phyloP scores from a whole-genome alignment of 1,140 invertebrate species.

The Cephus cinctus region DNA sequence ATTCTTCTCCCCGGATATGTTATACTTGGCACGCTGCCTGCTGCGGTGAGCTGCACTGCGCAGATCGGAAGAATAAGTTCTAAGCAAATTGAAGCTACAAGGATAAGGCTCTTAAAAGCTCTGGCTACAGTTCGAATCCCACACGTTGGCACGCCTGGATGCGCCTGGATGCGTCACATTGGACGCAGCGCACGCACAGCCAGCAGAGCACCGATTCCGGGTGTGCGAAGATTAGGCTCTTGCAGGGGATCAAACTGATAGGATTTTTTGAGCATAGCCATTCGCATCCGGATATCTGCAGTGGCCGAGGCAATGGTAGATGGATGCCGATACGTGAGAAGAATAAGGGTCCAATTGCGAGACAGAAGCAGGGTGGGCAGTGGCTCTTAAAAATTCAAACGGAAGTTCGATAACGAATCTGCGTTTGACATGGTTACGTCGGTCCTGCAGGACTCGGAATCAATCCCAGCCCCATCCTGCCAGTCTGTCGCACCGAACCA shows the following conservation, averaged over 20 bases:
- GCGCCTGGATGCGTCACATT: not conserved
- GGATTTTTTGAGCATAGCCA: not conserved
- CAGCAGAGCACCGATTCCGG: not conserved
- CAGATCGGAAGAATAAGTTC: not conserved
- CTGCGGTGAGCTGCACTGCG: not conserved
- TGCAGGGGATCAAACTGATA: not conserved
- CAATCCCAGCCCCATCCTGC: no score
- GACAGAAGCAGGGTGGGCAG: not conserved
- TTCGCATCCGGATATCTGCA: not conserved
- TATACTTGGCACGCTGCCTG: slow-evolving; percentile 18
- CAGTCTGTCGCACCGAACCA: no score
- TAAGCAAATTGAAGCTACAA: slow-evolving; percentile 19
- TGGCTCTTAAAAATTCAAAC: not conserved
- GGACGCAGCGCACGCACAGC: not conserved
- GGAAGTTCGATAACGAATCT: slow-evolving; percentile 20
- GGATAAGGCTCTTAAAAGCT: slow-evolving; percentile 9
- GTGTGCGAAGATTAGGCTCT: not conserved
- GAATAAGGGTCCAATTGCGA: not conserved
- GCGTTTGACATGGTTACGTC: slow-evolving; percentile 32
- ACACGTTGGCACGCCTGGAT: not conserved
- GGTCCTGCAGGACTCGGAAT: slow-evolving; percentile 20
- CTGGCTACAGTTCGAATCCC: not conserved
- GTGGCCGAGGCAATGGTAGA: no score
- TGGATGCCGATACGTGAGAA: not conserved
- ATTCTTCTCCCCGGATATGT: slow-evolving; percentile 15